Evolutionary conservation across 1,140 invertebrate genomes (phyloP).

Genomic region (Drosophila nebulosa): DNA sequence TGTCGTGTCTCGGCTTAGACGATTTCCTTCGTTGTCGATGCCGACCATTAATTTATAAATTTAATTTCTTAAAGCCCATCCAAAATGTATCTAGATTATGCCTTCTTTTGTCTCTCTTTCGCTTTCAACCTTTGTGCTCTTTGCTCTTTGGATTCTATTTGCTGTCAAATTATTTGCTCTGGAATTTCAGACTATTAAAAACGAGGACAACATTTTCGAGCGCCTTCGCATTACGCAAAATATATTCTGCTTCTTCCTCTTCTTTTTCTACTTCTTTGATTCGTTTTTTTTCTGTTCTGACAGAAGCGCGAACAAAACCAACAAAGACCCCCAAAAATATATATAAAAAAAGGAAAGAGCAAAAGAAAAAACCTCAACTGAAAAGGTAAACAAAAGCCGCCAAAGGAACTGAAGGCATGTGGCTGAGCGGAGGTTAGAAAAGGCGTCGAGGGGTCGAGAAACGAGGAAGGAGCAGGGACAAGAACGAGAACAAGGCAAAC

Average conservation of each 20-base stretch:
- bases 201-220: conserved; percentile 47
- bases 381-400: conserved; percentile 67
- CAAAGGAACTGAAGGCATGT: conserved; percentile 50
- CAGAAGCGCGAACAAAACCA: conserved; percentile 64
- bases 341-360: background rate
- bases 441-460: background rate
- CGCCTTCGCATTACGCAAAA: conserved; percentile 63
- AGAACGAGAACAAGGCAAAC: background rate
- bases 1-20: background rate
- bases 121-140: conserved; percentile 12
- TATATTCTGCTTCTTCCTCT: conserved; percentile 23
- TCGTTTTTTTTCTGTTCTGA: background rate
- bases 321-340: conserved; percentile 41
- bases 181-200: conserved; percentile 69
- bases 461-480: background rate
- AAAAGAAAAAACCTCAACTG: conserved; percentile 43
- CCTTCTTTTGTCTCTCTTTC: background rate
- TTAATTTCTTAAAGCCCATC: background rate
- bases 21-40: background rate
- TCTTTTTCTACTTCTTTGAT: background rate
- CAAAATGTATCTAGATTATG: background rate
- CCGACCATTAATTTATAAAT: background rate
- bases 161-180: conserved; percentile 67
- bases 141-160: conserved; percentile 53
- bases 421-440: background rate